These are phyloP conservation scores for Tokudaia tokunoshimensis DNA, from an alignment of 2,797 vertebrate genomes.

Conservation along the genomic window DNA sequence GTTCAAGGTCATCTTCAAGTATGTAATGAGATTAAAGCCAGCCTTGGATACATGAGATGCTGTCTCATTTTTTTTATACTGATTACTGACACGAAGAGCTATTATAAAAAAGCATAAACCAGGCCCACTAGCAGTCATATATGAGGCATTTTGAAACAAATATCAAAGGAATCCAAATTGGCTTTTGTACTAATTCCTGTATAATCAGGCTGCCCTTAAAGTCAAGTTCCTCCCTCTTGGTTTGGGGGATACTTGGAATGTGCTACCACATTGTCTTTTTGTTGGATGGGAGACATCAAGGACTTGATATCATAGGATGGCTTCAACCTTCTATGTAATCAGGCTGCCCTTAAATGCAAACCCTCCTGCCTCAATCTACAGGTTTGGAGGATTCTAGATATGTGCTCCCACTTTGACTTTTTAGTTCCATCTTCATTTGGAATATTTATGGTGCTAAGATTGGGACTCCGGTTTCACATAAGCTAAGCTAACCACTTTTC, in stretches of 20 bases:
- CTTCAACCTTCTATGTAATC: not conserved
- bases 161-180: not conserved
- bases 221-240: not conserved
- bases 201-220: not conserved
- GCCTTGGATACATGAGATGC: not conserved
- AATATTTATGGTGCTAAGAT: not conserved
- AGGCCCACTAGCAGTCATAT: not conserved
- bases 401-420: not conserved
- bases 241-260: not conserved
- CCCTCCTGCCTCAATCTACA: not conserved
- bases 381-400: not conserved
- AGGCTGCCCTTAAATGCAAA: not conserved
- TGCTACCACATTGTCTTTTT: not conserved
- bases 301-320: not conserved
- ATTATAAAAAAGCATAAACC: conserved; percentile 37
- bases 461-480: not conserved
- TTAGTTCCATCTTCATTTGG: not conserved
- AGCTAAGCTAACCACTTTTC: not conserved
- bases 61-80: not conserved
- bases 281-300: not conserved
- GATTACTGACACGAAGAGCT: conserved; percentile 21
- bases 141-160: not conserved
- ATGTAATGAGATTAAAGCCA: not conserved
- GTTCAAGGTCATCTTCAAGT: not conserved
- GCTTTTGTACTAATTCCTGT: conserved; percentile 24